These are phyloP conservation scores for Oasisia sp. DNA, from an alignment of 2,888 invertebrate genomes.

Conservation along the genomic window DNA sequence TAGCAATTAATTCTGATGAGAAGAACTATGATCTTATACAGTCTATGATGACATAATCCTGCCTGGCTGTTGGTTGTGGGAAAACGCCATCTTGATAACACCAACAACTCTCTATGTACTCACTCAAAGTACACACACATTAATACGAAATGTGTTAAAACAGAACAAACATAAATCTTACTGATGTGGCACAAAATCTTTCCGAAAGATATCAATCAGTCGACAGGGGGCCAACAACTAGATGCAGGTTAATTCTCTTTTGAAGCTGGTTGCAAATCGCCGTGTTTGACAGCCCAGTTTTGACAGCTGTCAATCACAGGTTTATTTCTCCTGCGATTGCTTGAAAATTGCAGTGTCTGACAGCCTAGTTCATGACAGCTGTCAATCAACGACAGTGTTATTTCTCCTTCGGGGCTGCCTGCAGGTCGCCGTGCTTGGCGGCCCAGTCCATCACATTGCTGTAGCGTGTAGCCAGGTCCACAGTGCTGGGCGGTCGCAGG, in stretches of 20 bases:
- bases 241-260: neutral
- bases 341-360: neutral
- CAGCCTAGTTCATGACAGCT: slow-evolving; percentile 21
- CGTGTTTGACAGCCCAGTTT: slow-evolving; percentile 8
- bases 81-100: too few relatives aligned
- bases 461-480: slow-evolving; percentile 24
- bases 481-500: slow-evolving; percentile 18
- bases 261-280: slow-evolving; percentile 19
- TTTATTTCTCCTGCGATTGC: neutral
- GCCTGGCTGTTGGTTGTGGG: too few relatives aligned
- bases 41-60: too few relatives aligned
- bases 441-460: slow-evolving; percentile 19
- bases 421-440: neutral
- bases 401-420: neutral
- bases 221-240: neutral
- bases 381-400: neutral
- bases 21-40: too few relatives aligned
- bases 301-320: neutral
- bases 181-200: neutral
- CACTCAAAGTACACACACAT: too few relatives aligned
- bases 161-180: too few relatives aligned
- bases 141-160: too few relatives aligned
- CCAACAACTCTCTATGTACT: too few relatives aligned
- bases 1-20: too few relatives aligned
- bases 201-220: neutral